Conservation (phyloP, 2,888 invertebrate genomes). For the Maniola hyperantus region DNA sequence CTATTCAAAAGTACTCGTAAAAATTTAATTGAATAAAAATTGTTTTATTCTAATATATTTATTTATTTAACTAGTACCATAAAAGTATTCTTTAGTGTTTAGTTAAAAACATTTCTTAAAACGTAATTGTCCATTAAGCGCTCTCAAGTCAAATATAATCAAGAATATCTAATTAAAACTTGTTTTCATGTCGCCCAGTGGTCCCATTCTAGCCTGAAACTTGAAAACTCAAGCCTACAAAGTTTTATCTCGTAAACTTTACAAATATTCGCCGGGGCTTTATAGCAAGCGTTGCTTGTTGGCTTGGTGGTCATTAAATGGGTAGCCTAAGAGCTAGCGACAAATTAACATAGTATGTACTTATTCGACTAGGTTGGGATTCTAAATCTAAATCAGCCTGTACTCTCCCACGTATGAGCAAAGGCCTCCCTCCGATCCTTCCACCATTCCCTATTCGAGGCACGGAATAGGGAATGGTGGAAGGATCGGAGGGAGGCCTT, state of each 20-base stretch:
- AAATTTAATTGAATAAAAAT: too few species aligned
- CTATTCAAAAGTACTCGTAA: too few species aligned
- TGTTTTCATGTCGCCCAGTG: slow-evolving; percentile 28
- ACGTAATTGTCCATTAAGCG: slow-evolving; percentile 20
- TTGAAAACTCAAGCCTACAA: slow-evolving; percentile 18
- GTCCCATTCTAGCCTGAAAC: slow-evolving; percentile 22
- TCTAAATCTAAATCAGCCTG: too few species aligned
- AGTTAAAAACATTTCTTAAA: slow-evolving; percentile 16
- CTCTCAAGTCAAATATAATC: slow-evolving; percentile 22
- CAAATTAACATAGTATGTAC: not conserved
- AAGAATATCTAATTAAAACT: slow-evolving; percentile 30
- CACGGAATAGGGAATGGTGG: too few species aligned
- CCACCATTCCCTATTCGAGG: too few species aligned
- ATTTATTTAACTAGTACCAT: slow-evolving; percentile 3
- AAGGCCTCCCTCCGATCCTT: too few species aligned
- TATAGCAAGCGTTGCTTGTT: not conserved
- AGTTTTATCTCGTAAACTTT: slow-evolving; percentile 26
- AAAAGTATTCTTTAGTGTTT: slow-evolving; percentile 13
- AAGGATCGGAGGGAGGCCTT: too few species aligned
- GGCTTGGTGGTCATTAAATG: not conserved
- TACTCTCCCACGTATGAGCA: too few species aligned
- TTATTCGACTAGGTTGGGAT: too few species aligned
- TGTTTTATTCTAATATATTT: too few species aligned
- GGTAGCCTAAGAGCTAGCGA: not conserved
- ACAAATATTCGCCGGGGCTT: slow-evolving; percentile 21